A percentile compares a stretch with the other conserved stretches of the same genome.
These are phyloP conservation scores for Scytalopus superciliaris DNA, from an alignment of 2,113 vertebrate genomes.

Conservation along the genomic window DNA sequence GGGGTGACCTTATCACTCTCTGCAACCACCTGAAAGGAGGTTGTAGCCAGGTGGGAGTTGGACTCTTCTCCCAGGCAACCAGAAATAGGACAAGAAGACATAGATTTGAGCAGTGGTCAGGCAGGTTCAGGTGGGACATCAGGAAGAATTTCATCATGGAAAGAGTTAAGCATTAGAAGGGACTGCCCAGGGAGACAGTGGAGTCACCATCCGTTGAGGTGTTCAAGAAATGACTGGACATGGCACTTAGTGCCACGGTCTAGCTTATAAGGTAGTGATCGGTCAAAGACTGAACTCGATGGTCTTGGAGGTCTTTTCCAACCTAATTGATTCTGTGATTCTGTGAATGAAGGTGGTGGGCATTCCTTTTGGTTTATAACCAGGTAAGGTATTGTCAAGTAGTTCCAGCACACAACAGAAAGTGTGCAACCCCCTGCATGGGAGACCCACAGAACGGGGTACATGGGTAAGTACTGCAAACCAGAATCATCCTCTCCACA, in stretches of 20 bases:
- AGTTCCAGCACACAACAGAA: neutral
- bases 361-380: neutral
- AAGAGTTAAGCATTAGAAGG: neutral
- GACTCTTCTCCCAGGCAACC: neutral
- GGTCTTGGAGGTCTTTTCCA: neutral
- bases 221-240: accelerated
- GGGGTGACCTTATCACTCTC: neutral
- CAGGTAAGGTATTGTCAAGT: neutral
- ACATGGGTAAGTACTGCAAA: neutral
- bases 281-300: accelerated
- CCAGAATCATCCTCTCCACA: neutral
- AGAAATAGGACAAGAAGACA: neutral
- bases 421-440: neutral
- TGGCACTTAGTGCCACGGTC: no score
- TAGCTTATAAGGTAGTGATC: neutral
- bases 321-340: neutral
- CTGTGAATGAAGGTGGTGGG: neutral
- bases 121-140: neutral
- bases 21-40: neutral
- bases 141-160: neutral
- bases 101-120: neutral
- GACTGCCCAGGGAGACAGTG: neutral
- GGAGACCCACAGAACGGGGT: neutral
- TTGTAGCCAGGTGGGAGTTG: accelerated
- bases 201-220: neutral